Evolutionary conservation across 2,113 vertebrate species (phyloP), one percentile per base, ranked within the genome.

Genomic region (Phoenicopterus ruber): DNA sequence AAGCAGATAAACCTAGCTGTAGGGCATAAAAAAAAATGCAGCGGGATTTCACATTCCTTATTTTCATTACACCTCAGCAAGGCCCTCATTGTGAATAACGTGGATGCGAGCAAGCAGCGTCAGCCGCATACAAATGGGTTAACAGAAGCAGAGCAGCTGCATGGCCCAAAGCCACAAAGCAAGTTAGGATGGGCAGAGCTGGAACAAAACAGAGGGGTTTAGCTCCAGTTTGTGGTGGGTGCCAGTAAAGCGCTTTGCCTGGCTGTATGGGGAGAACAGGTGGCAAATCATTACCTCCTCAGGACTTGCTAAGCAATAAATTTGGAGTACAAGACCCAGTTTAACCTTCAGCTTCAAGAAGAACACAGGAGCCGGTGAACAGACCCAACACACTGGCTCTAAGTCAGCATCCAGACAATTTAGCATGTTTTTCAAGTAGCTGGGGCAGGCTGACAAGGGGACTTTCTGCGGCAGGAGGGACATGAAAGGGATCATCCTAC

Each of bases 401-500:
- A 46, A 44, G 18, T 18, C 67, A 46, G 62, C 47, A 63, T 3
- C 17, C 57, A 63, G 65, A 16, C 7, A 7, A 57, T 24, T 86
- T 12, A 71, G 32, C 14, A 5, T 38, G n/a, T 32, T 71, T 92
- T 79, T 40, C 19, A 61, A n/a, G 42, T 4, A 72, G 61, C 1
- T 65, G 36, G 58, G 26, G 6, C 81, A 66, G 57, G 32, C 4
- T 10, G 44, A 36, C 34, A 85, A 63, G 6, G 38, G 25, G 28
- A 25, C 20, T 38, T 88, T 58, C 52, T 50, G 58, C 1, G 0
- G 49, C 8, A 24, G 44, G 38, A 88, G 17, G 47, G n/a, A 67
- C 17, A 38, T 2, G 3, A 69, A 61, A 54, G 42, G 67, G 28
- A 90, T 40, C 34, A 24, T 82, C 98, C 94, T 98, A 99, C 99